Conservation (phyloP, 2,888 invertebrate genomes). For the Agrochola circellaris region DNA sequence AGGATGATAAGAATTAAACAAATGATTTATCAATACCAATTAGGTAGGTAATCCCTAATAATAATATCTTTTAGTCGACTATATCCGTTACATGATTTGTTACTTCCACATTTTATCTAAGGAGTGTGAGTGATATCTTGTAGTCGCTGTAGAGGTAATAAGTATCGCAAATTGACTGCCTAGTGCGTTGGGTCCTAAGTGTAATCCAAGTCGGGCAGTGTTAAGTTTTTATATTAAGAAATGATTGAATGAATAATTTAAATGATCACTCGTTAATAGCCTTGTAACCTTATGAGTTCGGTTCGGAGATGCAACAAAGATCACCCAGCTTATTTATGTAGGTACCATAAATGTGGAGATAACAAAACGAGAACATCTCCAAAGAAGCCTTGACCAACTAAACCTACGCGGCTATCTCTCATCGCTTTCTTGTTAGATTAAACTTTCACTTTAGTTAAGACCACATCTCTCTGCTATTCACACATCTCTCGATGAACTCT, state of each 20-base stretch:
- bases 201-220: background rate
- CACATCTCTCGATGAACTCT: background rate
- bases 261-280: background rate
- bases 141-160: background rate
- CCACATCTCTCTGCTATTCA: background rate
- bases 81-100: slow-evolving; percentile 37
- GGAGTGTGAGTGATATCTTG: background rate
- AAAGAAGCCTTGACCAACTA: slow-evolving; percentile 48
- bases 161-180: background rate
- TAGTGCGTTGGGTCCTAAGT: background rate
- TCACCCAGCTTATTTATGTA: background rate
- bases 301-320: background rate
- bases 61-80: slow-evolving; percentile 39
- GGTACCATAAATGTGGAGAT: background rate
- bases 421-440: slow-evolving; percentile 35
- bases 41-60: slow-evolving; percentile 20
- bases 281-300: too few relatives aligned
- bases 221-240: too few relatives aligned
- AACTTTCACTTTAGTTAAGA: slow-evolving; percentile 49
- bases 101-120: slow-evolving; percentile 39
- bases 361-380: background rate
- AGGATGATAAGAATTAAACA: slow-evolving; percentile 38
- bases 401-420: slow-evolving; percentile 7
- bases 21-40: slow-evolving; percentile 43
- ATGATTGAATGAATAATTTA: too few relatives aligned